These are phyloP conservation scores for Syrphus vitripennis DNA, from an alignment of 2,888 invertebrate genomes.

Conservation along the genomic window DNA sequence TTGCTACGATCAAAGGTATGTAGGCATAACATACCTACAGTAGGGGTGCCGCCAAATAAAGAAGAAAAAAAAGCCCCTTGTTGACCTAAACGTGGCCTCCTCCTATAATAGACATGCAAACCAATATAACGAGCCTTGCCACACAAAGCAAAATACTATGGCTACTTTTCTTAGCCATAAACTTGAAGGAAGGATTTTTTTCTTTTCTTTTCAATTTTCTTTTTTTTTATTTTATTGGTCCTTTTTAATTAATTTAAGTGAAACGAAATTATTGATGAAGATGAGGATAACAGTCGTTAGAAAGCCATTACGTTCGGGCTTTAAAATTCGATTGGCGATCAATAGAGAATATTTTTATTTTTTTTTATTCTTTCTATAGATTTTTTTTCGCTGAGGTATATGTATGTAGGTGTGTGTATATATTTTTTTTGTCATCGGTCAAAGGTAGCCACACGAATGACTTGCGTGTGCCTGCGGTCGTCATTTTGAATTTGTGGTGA, in stretches of 20 bases:
- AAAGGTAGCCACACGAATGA: conserved; percentile 31
- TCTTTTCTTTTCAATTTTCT: no score
- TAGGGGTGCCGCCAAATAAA: background rate
- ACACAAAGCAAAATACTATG: conserved; percentile 16
- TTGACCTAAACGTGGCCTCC: conserved; percentile 1
- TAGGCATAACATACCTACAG: background rate
- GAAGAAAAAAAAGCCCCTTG: background rate
- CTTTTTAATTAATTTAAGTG: conserved; percentile 66
- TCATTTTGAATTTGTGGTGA: conserved; percentile 55
- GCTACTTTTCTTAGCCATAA: background rate
- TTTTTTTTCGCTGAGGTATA: background rate
- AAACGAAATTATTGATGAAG: conserved; percentile 62
- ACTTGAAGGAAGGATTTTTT: background rate
- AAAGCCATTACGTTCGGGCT: conserved; percentile 55
- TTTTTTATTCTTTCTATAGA: no score
- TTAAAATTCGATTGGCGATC: conserved; percentile 56
- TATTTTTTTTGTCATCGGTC: background rate
- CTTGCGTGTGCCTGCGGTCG: conserved; percentile 43
- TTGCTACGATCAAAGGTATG: background rate
- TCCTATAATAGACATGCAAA: conserved; percentile 15
- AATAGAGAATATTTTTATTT: conserved; percentile 6
- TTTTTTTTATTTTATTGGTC: background rate
- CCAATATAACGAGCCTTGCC: conserved; percentile 13
- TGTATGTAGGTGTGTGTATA: background rate
- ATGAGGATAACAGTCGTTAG: conserved; percentile 54